Evolutionary conservation across 1,140 invertebrate genomes (phyloP), one percentile per base, ranked within the genome.

Genomic region (Pseudomyrmex pallidus): DNA sequence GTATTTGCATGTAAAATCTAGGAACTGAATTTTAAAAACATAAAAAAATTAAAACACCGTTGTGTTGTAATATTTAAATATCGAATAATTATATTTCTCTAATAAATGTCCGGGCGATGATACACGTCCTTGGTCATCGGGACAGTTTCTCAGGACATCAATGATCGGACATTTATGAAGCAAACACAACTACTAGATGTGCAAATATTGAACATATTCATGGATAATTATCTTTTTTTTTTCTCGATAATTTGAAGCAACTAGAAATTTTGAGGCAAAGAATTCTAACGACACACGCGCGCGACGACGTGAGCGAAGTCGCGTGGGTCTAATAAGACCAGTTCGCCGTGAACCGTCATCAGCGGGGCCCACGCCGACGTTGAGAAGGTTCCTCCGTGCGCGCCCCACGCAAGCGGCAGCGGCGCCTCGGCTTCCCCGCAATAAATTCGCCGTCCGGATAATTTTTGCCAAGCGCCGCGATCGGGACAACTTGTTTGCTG

Each of bases 311-410:
- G 12, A 13, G 67, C 59, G 64, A 59, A 70, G 52, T 78, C 76
- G 66, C 76, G 76, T 72, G 76, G 76, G 76, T 66, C 76, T 80
- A 80, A 80, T 80, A 70, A 80, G 76, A 80, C 76, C 76, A 72
- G 66, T 61, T 22, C 76, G 44, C 52, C 48, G 62, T 20, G 76
- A 68, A 17, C 64, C 22, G 76, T 80, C 54, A 80, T 80, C 54
- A 72, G 17, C n/a, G 76, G 4, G 76, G 66, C 66, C 76, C 76
- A 80, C 76, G 76, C 54, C 76, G 76, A 44, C 44, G 74, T 68
- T 68, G 74, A 78, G 50, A n/a, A 17, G 44, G 22, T 56, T 35
- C 5, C 35, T 35, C 5, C 20, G 15, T 17, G 20, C 20, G 20
- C 15, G 15, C 10, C 12, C 50, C 64, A 57, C 76, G 59, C 76